Conservation (phyloP, 2,888 invertebrate species). For the Resseliella maxima region DNA sequence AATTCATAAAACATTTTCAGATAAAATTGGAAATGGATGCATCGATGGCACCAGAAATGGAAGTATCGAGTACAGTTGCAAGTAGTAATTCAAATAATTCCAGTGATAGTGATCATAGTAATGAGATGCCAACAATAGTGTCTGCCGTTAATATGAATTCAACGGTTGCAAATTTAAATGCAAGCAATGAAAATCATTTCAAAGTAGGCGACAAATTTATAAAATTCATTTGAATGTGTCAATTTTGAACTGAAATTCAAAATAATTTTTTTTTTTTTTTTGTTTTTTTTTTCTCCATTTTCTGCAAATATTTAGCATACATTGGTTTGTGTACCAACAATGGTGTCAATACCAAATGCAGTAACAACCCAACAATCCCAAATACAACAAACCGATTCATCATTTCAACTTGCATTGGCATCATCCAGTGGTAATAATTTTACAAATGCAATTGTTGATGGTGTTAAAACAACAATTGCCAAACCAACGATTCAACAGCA, state of each 20-base stretch:
- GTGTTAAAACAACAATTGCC: slow-evolving; percentile 58
- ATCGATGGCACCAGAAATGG: slow-evolving; percentile 74
- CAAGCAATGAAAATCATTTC: not conserved
- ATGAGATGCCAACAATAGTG: slow-evolving; percentile 69
- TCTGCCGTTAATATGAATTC: slow-evolving; percentile 60
- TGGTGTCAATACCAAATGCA: slow-evolving; percentile 63
- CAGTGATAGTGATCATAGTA: slow-evolving; percentile 56
- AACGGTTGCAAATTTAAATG: not conserved
- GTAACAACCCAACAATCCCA: slow-evolving; percentile 59
- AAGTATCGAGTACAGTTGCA: slow-evolving; percentile 71
- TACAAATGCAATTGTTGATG: slow-evolving; percentile 16
- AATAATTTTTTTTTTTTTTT: not conserved
- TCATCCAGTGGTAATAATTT: not conserved
- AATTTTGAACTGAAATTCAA: not conserved
- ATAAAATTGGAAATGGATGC: slow-evolving; percentile 72
- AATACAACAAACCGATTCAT: not conserved
- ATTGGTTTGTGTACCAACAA: slow-evolving; percentile 63
- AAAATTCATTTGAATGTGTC: not conserved
- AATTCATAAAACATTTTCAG: too few relatives aligned
- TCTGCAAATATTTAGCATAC: not conserved
- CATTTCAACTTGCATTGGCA: slow-evolving; percentile 12
- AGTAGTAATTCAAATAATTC: slow-evolving; percentile 57
- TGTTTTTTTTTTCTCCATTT: not conserved
- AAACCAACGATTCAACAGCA: slow-evolving; percentile 58
- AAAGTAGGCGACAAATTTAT: too few relatives aligned